These are phyloP conservation scores for Junco hyemalis DNA, from an alignment of 2,113 vertebrate genomes.

Conservation along the genomic window DNA sequence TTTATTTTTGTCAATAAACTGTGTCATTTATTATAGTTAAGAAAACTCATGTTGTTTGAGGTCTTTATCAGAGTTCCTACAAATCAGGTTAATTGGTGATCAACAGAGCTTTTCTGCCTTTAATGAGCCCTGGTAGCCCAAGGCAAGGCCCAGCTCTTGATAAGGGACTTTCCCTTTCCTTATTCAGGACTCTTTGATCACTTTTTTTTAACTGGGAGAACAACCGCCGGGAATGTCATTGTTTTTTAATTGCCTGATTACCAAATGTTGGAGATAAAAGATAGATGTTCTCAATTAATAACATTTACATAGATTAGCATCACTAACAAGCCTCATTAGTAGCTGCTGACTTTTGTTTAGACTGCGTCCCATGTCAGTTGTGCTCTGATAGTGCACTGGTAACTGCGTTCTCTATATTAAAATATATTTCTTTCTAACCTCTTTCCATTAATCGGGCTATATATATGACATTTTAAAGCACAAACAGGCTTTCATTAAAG, in stretches of 20 bases:
- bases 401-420: constrained; percentile 54
- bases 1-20: constrained; percentile 85
- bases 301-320: constrained; percentile 99
- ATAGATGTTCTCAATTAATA: constrained; percentile 99
- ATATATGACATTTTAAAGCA: constrained; percentile 73
- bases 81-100: constrained; percentile 99
- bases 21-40: constrained; percentile 80
- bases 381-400: constrained; percentile 74
- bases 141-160: constrained; percentile 87
- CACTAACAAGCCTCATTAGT: constrained; percentile 97
- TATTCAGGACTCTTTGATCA: constrained; percentile 91
- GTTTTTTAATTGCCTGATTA: constrained; percentile 98
- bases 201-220: constrained; percentile 82
- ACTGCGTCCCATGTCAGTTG: constrained; percentile 84
- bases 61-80: constrained; percentile 91
- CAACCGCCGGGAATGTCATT: constrained; percentile 89
- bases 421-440: constrained; percentile 74
- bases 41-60: constrained; percentile 81
- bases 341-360: constrained; percentile 90
- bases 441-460: constrained; percentile 77
- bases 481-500: constrained; percentile 64
- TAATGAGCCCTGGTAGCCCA: constrained; percentile 92
- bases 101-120: constrained; percentile 90
- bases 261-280: constrained; percentile 97
- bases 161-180: constrained; percentile 86